phyloP scores from a whole-genome alignment of 2,888 invertebrate genomes.

The Pammene aurita region DNA sequence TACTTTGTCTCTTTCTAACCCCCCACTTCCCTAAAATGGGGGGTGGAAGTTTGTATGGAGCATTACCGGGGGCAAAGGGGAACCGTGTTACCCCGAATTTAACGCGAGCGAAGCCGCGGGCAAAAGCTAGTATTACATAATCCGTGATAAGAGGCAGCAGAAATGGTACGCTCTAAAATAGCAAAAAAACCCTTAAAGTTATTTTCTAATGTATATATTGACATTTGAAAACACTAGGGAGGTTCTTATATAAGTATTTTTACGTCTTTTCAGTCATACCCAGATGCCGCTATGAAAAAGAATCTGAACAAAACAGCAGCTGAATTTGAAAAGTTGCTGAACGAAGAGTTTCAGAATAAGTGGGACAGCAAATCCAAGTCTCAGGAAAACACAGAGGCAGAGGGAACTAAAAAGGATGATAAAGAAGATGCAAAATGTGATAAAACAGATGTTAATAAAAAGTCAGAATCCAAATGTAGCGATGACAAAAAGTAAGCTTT shows the following conservation, averaged over 20 bases:
- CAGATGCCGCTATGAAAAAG: slow-evolving; percentile 73
- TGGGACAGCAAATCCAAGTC: slow-evolving; percentile 63
- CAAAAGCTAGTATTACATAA: no score
- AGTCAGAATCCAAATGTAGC: slow-evolving; percentile 56
- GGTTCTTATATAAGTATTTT: not conserved
- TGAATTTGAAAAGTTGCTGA: slow-evolving; percentile 75
- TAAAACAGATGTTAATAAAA: slow-evolving; percentile 59
- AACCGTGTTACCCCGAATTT: no score
- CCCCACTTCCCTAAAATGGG: no score
- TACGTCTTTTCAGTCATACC: slow-evolving; percentile 64
- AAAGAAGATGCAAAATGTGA: slow-evolving; percentile 58
- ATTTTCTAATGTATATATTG: not conserved
- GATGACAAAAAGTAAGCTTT: slow-evolving; percentile 61
- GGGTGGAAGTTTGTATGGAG: no score
- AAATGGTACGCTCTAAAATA: no score
- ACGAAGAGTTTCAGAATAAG: slow-evolving; percentile 73
- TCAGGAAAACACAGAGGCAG: slow-evolving; percentile 56
- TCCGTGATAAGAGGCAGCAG: no score
- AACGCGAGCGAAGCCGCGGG: no score
- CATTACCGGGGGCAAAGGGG: no score
- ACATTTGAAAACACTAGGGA: not conserved
- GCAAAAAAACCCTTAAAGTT: no score
- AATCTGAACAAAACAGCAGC: slow-evolving; percentile 74
- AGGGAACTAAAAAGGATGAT: slow-evolving; percentile 58
- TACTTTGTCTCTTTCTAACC: no score